phyloP scores from a whole-genome alignment of 1,140 invertebrate genomes.

The Eurosta solidaginis region DNA sequence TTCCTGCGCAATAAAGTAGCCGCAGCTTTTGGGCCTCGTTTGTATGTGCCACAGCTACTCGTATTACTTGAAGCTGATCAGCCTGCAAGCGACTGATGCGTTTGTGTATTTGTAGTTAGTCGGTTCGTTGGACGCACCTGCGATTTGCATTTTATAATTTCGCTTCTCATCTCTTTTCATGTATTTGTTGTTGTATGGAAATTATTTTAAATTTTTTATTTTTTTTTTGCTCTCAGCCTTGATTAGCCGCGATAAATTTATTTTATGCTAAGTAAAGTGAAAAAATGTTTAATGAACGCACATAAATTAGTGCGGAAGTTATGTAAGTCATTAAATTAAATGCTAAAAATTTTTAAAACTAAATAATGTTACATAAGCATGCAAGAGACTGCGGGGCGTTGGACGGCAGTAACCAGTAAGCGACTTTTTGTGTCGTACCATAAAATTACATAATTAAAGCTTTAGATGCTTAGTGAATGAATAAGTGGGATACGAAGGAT shows the following conservation, averaged over 20 bases:
- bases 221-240: not conserved
- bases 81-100: not conserved
- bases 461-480: no score
- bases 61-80: not conserved
- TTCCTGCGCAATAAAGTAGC: not conserved
- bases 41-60: not conserved
- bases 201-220: not conserved
- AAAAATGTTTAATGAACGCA: constrained; percentile 27
- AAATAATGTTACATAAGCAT: no score
- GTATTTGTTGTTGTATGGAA: not conserved
- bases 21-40: not conserved
- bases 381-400: no score
- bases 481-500: no score
- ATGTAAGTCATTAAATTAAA: constrained; percentile 16
- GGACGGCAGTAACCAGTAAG: no score
- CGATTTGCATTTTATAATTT: constrained; percentile 31
- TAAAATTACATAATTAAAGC: no score
- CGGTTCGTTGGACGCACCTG: constrained; percentile 34
- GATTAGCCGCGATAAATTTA: constrained; percentile 1
- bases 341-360: no score
- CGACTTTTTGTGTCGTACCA: no score
- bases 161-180: not conserved
- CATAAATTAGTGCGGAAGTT: constrained; percentile 18
- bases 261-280: constrained; percentile 26
- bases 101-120: constrained; percentile 3